Percentiles rank a stretch among this genome's conserved stretches.
phyloP scores from a whole-genome alignment of 1,140 invertebrate species.

The Manduca sexta region DNA sequence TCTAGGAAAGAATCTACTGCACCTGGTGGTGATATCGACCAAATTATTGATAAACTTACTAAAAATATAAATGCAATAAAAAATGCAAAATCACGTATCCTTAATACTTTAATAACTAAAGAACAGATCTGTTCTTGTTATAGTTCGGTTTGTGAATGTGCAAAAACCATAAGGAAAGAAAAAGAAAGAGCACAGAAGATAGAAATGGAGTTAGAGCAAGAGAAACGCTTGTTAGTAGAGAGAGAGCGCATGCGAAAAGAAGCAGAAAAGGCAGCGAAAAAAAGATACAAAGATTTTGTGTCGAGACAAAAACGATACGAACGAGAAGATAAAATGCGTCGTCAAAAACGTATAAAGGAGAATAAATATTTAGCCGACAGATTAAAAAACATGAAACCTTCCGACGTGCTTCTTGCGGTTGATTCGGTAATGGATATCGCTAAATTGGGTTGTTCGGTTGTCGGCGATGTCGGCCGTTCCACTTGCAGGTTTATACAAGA shows the following conservation, averaged over 20 bases:
- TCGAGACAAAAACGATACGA: constrained; percentile 4
- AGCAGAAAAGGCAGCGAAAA: constrained; percentile 13
- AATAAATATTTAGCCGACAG: constrained; percentile 1
- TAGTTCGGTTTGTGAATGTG: constrained; percentile 9
- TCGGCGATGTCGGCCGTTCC: constrained; percentile 10
- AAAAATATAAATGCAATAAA: not conserved
- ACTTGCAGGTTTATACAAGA: constrained; percentile 14
- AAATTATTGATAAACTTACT: too few relatives aligned
- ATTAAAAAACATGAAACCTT: not conserved
- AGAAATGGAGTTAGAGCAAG: constrained; percentile 7
- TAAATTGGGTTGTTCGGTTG: constrained; percentile 20
- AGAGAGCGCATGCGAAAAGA: constrained; percentile 8
- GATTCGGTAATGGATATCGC: constrained; percentile 29
- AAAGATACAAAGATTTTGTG: constrained; percentile 10
- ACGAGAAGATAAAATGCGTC: constrained; percentile 4
- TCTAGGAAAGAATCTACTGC: too few relatives aligned
- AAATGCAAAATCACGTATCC: not conserved
- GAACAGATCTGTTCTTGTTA: constrained; percentile 5
- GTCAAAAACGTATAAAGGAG: constrained; percentile 1
- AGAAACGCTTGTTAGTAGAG: constrained; percentile 14
- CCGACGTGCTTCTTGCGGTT: constrained; percentile 17
- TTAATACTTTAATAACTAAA: not conserved
- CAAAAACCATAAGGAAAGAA: constrained; percentile 8
- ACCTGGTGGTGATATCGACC: too few relatives aligned
- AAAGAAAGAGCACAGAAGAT: constrained; percentile 6